Evolutionary conservation across 1,140 invertebrate genomes (phyloP).

Genomic region (Panagrolaimus sp.): DNA sequence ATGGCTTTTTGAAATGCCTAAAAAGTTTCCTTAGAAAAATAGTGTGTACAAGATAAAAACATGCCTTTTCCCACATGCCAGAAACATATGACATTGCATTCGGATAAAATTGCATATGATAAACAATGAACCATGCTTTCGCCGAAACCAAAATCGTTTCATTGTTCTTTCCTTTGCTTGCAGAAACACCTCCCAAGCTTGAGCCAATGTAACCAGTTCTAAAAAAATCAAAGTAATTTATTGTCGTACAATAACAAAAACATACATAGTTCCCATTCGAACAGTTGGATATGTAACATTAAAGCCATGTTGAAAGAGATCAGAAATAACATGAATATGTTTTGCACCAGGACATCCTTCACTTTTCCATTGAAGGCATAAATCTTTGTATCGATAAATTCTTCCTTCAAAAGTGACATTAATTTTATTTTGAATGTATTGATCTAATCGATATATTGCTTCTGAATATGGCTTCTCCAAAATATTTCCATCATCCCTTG

Average conservation of each 20-base stretch:
- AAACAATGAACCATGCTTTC: conserved; percentile 56
- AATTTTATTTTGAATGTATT: conserved; percentile 49
- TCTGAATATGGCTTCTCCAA: conserved; percentile 52
- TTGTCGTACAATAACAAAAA: background rate
- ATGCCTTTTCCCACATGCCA: conserved; percentile 52
- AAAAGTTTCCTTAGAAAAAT: conserved; percentile 26
- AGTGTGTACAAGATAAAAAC: background rate
- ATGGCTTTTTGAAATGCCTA: conserved; percentile 51
- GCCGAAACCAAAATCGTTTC: conserved; percentile 48
- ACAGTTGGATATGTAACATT: conserved; percentile 58
- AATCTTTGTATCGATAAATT: conserved; percentile 49
- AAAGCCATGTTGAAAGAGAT: conserved; percentile 56
- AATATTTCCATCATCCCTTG: conserved; percentile 53
- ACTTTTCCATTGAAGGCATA: conserved; percentile 43
- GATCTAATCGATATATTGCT: conserved; percentile 48
- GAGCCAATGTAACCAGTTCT: conserved; percentile 54
- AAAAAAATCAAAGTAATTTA: conserved; percentile 11
- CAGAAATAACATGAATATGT: conserved; percentile 51
- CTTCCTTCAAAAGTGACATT: conserved; percentile 45
- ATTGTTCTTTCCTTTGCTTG: conserved; percentile 45
- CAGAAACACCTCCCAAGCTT: conserved; percentile 51
- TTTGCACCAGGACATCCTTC: conserved; percentile 54
- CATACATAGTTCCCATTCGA: conserved; percentile 47
- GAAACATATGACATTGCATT: conserved; percentile 43
- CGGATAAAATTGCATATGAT: conserved; percentile 57